Percentiles rank a stretch among this genome's conserved stretches.
Evolutionary conservation across 2,888 invertebrate genomes (phyloP).

Genomic region (Atethmia centrago): DNA sequence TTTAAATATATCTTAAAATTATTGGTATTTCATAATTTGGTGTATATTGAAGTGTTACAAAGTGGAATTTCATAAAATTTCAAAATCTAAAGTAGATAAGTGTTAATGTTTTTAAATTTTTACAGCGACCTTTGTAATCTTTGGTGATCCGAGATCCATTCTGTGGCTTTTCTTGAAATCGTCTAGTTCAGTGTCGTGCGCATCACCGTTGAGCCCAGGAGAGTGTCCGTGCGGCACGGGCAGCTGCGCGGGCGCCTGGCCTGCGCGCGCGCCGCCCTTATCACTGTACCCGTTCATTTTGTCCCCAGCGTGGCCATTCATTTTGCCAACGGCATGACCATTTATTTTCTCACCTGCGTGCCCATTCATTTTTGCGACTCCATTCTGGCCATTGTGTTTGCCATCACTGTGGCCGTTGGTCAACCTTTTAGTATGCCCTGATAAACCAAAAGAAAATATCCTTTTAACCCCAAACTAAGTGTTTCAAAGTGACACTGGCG

Average conservation of each 20-base stretch:
- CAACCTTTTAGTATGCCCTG: slow-evolving; percentile 81
- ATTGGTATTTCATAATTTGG: slow-evolving; percentile 73
- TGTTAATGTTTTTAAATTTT: slow-evolving; percentile 79
- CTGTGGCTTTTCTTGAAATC: slow-evolving; percentile 76
- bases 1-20: slow-evolving; percentile 68
- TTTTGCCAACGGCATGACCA: slow-evolving; percentile 63
- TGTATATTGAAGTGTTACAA: slow-evolving; percentile 80
- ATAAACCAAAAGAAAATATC: slow-evolving; percentile 82
- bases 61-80: slow-evolving; percentile 85
- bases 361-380: slow-evolving; percentile 68
- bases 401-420: slow-evolving; percentile 69
- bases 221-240: slow-evolving; percentile 51
- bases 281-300: slow-evolving; percentile 71
- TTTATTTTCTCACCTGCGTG: slow-evolving; percentile 66
- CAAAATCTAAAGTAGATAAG: slow-evolving; percentile 74
- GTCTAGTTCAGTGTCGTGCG: slow-evolving; percentile 69
- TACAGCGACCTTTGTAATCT: slow-evolving; percentile 88
- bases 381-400: slow-evolving; percentile 70
- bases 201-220: slow-evolving; percentile 65
- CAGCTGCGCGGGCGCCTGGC: slow-evolving; percentile 67
- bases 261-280: slow-evolving; percentile 67
- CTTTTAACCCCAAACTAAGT: slow-evolving; percentile 76
- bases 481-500: slow-evolving; percentile 80
- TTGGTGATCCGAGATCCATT: slow-evolving; percentile 86
- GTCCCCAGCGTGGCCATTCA: slow-evolving; percentile 69